Conservation (phyloP, 2,113 vertebrate species). For the Irena cyanogastra region DNA sequence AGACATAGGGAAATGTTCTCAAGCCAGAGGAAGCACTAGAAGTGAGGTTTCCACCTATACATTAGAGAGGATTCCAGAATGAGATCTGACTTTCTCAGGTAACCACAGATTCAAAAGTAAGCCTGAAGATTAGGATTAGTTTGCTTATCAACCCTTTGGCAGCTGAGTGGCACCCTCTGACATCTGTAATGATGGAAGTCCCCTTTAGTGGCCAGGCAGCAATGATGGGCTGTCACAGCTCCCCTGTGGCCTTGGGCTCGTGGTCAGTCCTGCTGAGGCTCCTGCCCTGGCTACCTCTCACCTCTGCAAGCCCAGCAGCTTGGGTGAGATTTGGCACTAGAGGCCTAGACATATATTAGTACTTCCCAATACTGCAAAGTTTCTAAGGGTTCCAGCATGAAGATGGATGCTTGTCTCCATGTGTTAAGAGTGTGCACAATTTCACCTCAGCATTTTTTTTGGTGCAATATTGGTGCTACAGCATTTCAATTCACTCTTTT, state of each 20-base stretch:
- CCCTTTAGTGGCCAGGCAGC: not conserved
- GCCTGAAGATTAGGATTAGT: not conserved
- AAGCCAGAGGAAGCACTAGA: not conserved
- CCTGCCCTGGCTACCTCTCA: not conserved
- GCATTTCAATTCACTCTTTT: not conserved
- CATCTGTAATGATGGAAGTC: too few relatives aligned
- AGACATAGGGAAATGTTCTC: not conserved
- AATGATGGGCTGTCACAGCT: not conserved
- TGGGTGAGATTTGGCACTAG: not conserved
- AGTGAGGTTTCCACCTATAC: not conserved
- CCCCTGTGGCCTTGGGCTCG: not conserved
- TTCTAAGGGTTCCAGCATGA: not conserved
- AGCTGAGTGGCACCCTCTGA: not conserved
- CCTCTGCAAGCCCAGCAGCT: not conserved
- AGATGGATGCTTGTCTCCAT: not conserved
- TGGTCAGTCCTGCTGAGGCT: rapidly evolving
- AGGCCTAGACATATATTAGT: not conserved
- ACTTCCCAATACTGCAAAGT: not conserved
- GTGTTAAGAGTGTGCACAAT: not conserved
- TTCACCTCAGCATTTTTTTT: not conserved
- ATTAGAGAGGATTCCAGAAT: not conserved
- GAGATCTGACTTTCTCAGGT: not conserved
- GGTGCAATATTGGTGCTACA: not conserved
- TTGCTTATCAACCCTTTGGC: not conserved
- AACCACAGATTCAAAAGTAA: not conserved